A percentile compares a stretch with the other conserved stretches of the same genome.
These are phyloP conservation scores for Ephialtes manifestator DNA, from an alignment of 2,888 invertebrate species.

Conservation along the genomic window DNA sequence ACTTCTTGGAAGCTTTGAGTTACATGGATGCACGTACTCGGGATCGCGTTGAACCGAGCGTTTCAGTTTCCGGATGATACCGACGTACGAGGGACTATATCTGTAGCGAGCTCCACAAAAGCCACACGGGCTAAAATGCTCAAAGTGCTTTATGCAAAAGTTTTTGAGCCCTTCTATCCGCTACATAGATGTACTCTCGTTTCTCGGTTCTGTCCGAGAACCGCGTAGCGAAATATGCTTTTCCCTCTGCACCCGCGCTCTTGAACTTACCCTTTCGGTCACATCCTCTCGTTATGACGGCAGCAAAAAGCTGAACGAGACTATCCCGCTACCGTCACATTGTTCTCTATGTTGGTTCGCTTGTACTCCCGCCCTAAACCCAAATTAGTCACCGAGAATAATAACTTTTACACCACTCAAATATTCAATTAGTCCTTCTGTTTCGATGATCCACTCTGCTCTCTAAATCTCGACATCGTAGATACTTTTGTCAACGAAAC, in stretches of 20 bases:
- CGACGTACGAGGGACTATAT: neutral
- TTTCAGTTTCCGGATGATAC: slow-evolving; percentile 5
- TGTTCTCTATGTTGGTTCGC: slow-evolving; percentile 52
- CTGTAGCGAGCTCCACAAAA: slow-evolving; percentile 39
- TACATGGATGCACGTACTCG: slow-evolving; percentile 3
- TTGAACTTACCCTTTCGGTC: slow-evolving; percentile 37
- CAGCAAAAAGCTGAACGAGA: slow-evolving; percentile 36
- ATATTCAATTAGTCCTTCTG: slow-evolving; percentile 60
- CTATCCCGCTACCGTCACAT: slow-evolving; percentile 31
- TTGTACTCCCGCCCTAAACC: slow-evolving; percentile 17
- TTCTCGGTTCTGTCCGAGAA: slow-evolving; percentile 20
- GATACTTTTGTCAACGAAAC: neutral
- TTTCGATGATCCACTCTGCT: slow-evolving; percentile 18
- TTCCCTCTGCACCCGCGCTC: slow-evolving; percentile 44
- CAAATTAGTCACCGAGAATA: slow-evolving; percentile 49
- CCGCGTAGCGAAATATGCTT: slow-evolving; percentile 29
- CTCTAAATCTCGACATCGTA: neutral
- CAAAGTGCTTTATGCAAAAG: slow-evolving; percentile 65
- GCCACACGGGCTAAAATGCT: slow-evolving; percentile 58
- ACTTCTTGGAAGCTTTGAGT: slow-evolving; percentile 11
- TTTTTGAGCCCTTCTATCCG: slow-evolving; percentile 40
- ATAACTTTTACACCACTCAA: slow-evolving; percentile 31
- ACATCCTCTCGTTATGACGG: slow-evolving; percentile 49
- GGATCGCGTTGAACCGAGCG: slow-evolving; percentile 2
- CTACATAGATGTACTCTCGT: neutral